phyloP scores from a whole-genome alignment of 2,888 invertebrate genomes.

The Campoplex nolae region DNA sequence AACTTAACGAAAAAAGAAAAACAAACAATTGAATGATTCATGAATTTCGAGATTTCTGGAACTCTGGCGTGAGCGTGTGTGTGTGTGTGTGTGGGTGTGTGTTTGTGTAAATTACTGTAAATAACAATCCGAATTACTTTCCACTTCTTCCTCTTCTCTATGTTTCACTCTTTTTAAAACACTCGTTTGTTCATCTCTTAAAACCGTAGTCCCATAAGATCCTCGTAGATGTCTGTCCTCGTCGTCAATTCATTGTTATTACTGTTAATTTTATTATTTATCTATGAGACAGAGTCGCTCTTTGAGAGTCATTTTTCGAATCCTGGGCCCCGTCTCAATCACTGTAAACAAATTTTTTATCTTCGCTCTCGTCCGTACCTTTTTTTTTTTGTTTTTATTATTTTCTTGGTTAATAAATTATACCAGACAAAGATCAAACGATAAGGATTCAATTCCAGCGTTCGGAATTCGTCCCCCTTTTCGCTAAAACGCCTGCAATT shows the following conservation, averaged over 20 bases:
- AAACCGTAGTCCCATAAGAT: constrained; percentile 9
- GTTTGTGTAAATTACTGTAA: constrained; percentile 68
- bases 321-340: constrained; percentile 1
- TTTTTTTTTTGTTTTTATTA: background rate
- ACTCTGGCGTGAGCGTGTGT: background rate
- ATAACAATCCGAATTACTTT: constrained; percentile 50
- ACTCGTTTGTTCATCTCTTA: constrained; percentile 4
- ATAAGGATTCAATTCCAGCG: background rate
- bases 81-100: constrained; percentile 18
- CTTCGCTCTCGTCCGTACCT: constrained; percentile 9
- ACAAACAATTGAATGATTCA: constrained; percentile 52
- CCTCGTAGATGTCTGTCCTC: constrained; percentile 17
- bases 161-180: constrained; percentile 6
- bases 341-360: constrained; percentile 12
- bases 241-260: constrained; percentile 50
- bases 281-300: constrained; percentile 46
- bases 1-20: no score
- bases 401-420: constrained; percentile 4
- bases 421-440: background rate
- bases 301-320: constrained; percentile 40
- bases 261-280: constrained; percentile 63
- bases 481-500: background rate
- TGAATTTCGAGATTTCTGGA: constrained; percentile 44
- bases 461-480: background rate
- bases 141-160: constrained; percentile 9